phyloP scores from a whole-genome alignment of 2,888 invertebrate species.

The Ceratothoa steindachneri region DNA sequence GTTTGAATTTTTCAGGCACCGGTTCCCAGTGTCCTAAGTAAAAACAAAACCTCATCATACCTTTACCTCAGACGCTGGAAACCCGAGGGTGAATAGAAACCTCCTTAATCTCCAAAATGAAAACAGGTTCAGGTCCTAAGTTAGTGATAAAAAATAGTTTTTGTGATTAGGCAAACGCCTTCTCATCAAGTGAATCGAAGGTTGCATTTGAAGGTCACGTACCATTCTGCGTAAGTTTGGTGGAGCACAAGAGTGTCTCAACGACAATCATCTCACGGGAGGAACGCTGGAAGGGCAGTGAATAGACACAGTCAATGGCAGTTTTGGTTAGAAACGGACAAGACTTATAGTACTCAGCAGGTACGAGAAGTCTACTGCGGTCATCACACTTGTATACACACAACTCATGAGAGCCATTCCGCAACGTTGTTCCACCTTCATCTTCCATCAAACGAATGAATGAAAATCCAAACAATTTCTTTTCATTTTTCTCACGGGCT shows the following conservation, averaged over 20 bases:
- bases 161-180: too few relatives aligned
- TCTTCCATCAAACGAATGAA: constrained; percentile 86
- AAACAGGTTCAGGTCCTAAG: too few relatives aligned
- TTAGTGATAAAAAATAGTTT: too few relatives aligned
- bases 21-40: too few relatives aligned
- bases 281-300: constrained; percentile 65
- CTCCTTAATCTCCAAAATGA: too few relatives aligned
- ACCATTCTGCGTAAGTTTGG: constrained; percentile 95
- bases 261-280: constrained; percentile 78
- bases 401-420: constrained; percentile 83
- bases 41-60: too few relatives aligned
- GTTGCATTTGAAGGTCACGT: too few relatives aligned
- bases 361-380: constrained; percentile 62
- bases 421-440: constrained; percentile 74
- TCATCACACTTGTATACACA: constrained; percentile 91
- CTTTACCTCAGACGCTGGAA: too few relatives aligned
- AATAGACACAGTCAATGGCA: constrained; percentile 50
- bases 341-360: constrained; percentile 57
- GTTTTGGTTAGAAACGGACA: constrained; percentile 54
- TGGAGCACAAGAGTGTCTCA: constrained; percentile 81
- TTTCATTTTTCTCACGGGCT: constrained; percentile 84
- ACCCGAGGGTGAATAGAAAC: too few relatives aligned
- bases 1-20: too few relatives aligned
- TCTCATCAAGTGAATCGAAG: too few relatives aligned
- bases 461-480: constrained; percentile 85